Conservation (phyloP, 2,888 invertebrate species). For the Caenorhabditis parvicauda region DNA sequence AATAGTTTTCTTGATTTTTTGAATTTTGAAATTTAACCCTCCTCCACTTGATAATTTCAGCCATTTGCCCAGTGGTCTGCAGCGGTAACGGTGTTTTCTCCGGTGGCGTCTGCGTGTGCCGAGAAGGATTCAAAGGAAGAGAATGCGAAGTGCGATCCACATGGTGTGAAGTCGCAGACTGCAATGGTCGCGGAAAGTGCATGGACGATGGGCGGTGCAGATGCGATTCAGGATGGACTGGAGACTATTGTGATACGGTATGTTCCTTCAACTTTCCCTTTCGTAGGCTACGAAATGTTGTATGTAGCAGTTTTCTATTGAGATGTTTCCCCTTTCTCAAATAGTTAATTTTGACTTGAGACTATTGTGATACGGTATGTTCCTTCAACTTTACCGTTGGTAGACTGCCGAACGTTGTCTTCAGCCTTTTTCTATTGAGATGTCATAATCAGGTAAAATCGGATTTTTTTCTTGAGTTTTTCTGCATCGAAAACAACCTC, state of each 20-base stretch:
- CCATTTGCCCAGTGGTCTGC: conserved; percentile 93
- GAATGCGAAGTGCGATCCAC: conserved; percentile 91
- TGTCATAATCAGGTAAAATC: too few species aligned
- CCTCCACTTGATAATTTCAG: conserved; percentile 69
- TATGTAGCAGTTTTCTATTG: too few species aligned
- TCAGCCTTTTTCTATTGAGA: too few species aligned
- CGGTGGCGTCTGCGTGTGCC: conserved; percentile 39
- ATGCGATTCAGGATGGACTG: conserved; percentile 70
- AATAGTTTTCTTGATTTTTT: not conserved
- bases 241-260: conserved; percentile 43
- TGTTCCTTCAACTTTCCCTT: too few species aligned
- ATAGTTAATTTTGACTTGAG: too few species aligned
- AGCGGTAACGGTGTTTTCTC: conserved; percentile 94
- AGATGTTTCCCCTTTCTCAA: too few species aligned
- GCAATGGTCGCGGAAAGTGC: conserved; percentile 93
- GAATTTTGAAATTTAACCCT: not conserved
- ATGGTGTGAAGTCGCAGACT: conserved; percentile 90
- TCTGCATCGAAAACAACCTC: not conserved
- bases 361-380: conserved; percentile 37
- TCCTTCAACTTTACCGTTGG: too few species aligned
- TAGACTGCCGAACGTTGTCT: too few species aligned
- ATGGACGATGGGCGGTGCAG: conserved; percentile 83
- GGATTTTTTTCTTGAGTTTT: too few species aligned
- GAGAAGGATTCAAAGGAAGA: conserved; percentile 69
- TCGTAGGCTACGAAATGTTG: too few species aligned